Base-by-base conservation (phyloP, 2,113 vertebrate genomes). In the Entosphenus tridentatus region DNA sequence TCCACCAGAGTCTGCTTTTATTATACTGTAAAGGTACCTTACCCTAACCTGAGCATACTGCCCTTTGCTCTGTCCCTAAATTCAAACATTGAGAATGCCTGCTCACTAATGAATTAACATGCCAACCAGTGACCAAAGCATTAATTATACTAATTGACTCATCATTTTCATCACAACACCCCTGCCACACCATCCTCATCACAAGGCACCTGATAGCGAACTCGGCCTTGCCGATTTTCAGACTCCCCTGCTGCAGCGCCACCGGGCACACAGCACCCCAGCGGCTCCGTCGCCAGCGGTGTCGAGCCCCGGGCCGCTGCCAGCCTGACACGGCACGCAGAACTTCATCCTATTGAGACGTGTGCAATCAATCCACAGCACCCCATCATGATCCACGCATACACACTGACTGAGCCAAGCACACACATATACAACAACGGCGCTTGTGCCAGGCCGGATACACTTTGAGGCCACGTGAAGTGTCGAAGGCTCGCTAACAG, bases 181-280 rank as follows among this genome's bases (percentile, higher is more conserved):
- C 13, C 57, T 55, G 10, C 55, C 56, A 16, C 8, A 13, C 18
- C 56, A 17, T 14, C 57, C 57, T 57, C 9, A n/a, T 56, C 18
- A 70, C 62, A 65, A 6, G 56, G 12, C 75, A 96, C 93, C 89
- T 86, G 10, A 89, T 81, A 72, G 82, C 77, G 68, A 83, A 83
- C 57, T 89, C 80, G 39, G 80, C 72, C 7, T 71, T 77, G 72
- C 93, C 93, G 72, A 75, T 75, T 56, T 77, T 68, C 68, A 86
- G 72, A 67, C 79, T 78, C 21, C 89, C 88, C 57, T 85, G 80
- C 72, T 83, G 89, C 16, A 96, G 80, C 76, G 82, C 79, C 57
- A 98, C 86, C 1, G 91, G 93, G 73, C 93, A 98, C 8, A 58
- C 73, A 58, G 71, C 74, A 1, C 84, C 83, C 93, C 93, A 98